Evolutionary conservation across 2,797 vertebrate species (phyloP).

Genomic region (Peromyscus aztecus): DNA sequence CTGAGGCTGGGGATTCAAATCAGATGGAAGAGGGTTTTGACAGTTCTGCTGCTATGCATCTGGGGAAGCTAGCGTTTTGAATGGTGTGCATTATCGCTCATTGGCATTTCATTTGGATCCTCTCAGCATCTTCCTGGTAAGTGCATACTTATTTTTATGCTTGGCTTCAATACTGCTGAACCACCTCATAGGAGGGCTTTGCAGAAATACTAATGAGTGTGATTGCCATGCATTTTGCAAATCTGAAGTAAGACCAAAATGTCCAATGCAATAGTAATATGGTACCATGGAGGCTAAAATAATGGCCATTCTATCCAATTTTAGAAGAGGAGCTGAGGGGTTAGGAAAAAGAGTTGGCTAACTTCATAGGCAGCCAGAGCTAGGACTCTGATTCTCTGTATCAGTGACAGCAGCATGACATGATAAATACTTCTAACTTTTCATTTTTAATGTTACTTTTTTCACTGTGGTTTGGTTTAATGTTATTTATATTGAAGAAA

Average conservation of each 20-base stretch:
- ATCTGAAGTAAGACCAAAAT: conserved; percentile 55
- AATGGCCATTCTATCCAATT: neutral
- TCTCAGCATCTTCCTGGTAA: conserved; percentile 71
- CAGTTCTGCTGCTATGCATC: conserved; percentile 34
- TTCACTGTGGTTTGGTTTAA: conserved; percentile 38
- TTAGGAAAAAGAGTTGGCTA: neutral
- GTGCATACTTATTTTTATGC: conserved; percentile 64
- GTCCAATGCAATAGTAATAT: conserved; percentile 53
- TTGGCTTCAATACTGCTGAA: conserved; percentile 76
- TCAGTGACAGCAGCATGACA: neutral
- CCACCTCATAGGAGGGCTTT: conserved; percentile 45
- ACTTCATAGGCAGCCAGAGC: neutral
- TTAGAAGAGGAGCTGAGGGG: neutral
- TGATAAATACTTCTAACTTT: neutral
- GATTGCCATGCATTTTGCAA: conserved; percentile 62
- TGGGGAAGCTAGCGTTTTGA: conserved; percentile 35
- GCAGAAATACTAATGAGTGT: conserved; percentile 69
- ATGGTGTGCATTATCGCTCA: conserved; percentile 59
- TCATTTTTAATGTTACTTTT: conserved; percentile 46
- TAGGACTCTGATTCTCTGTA: conserved; percentile 9
- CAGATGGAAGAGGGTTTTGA: conserved; percentile 63
- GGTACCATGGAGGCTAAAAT: neutral
- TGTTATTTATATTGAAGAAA: conserved; percentile 48
- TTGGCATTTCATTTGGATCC: conserved; percentile 65
- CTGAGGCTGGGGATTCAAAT: conserved; percentile 43